These are phyloP conservation scores for Tenthredo livida DNA, from an alignment of 2,888 invertebrate species.

Conservation along the genomic window DNA sequence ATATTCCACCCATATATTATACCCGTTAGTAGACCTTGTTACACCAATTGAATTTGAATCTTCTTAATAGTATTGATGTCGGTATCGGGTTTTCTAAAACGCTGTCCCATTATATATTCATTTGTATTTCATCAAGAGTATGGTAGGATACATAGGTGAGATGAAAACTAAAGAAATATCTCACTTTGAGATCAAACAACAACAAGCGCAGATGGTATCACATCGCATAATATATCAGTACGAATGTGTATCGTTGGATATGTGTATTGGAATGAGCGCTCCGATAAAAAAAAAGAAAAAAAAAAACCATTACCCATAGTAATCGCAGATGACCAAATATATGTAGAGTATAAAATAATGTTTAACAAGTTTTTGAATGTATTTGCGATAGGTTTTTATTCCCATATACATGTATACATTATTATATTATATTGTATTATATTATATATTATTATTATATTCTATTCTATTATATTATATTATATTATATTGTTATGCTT, in stretches of 20 bases:
- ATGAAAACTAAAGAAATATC: neutral
- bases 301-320: neutral
- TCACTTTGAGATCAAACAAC: neutral
- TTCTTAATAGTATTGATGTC: no score
- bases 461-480: neutral
- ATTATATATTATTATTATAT: neutral
- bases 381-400: slow-evolving; percentile 1
- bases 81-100: no score
- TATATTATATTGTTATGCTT: slow-evolving; percentile 14
- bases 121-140: no score
- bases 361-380: slow-evolving; percentile 13
- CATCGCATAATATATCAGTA: neutral
- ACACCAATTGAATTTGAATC: neutral
- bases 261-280: neutral
- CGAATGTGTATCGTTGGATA: neutral
- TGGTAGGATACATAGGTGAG: no score
- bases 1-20: slow-evolving; percentile 3
- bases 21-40: neutral
- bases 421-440: neutral
- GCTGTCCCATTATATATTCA: no score
- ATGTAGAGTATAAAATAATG: slow-evolving; percentile 21
- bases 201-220: neutral
- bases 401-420: neutral
- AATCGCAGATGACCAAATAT: slow-evolving; percentile 34
- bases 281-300: neutral